phyloP scores from a whole-genome alignment of 2,888 invertebrate genomes.

The Leptopilina drosophilae region DNA sequence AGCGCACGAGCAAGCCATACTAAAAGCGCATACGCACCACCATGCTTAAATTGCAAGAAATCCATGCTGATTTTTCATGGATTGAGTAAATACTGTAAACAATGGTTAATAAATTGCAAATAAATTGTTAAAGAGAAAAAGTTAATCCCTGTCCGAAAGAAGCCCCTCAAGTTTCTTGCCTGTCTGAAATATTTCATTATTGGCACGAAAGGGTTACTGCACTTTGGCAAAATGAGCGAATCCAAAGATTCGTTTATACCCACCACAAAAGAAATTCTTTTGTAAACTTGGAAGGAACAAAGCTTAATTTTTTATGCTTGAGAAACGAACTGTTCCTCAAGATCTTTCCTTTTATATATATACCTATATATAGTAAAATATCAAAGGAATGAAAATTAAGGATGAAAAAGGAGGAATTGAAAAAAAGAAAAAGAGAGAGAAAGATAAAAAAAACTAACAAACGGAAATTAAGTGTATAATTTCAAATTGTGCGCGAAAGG shows the following conservation, averaged over 20 bases:
- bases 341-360: background rate
- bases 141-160: background rate
- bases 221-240: conserved; percentile 13
- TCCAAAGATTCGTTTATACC: conserved; percentile 14
- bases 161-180: conserved; percentile 18
- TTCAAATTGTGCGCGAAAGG: too few relatives aligned
- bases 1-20: too few relatives aligned
- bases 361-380: background rate
- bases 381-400: background rate
- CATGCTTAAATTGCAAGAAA: too few relatives aligned
- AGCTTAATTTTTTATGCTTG: conserved; percentile 19
- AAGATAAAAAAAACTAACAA: too few relatives aligned
- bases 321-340: background rate
- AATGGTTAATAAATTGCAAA: background rate
- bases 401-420: too few relatives aligned
- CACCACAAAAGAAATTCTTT: conserved; percentile 8
- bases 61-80: too few relatives aligned
- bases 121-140: background rate
- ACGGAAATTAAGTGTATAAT: too few relatives aligned
- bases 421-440: too few relatives aligned
- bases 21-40: too few relatives aligned
- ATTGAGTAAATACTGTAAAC: too few relatives aligned
- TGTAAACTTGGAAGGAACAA: conserved; percentile 15
- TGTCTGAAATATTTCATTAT: conserved; percentile 15
- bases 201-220: background rate